Conservation (phyloP, 2,797 vertebrate genomes). For the Ctenopoma kingsleyae region DNA sequence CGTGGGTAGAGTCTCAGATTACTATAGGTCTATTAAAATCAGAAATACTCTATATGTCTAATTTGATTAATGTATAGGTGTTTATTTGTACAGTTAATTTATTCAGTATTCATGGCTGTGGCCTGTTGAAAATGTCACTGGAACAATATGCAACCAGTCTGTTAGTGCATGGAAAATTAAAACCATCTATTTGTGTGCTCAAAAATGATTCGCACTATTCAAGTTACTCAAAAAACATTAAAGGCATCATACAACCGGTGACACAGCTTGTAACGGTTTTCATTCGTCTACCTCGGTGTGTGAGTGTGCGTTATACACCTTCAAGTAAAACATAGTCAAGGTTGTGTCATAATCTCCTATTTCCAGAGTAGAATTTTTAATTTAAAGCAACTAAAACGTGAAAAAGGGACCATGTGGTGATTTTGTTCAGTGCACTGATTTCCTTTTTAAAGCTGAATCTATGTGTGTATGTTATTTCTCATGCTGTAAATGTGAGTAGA, state of each 20-base stretch:
- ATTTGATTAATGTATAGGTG: conserved; percentile 60
- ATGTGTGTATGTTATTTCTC: conserved; percentile 24
- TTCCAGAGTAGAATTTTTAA: conserved; percentile 12
- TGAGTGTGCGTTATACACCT: conserved; percentile 33
- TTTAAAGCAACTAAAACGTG: neutral
- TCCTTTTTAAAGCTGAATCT: neutral
- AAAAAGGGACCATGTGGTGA: conserved; percentile 52
- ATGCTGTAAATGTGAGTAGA: conserved; percentile 14
- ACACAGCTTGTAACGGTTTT: conserved; percentile 34
- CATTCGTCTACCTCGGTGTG: conserved; percentile 48
- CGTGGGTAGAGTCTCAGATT: conserved; percentile 50
- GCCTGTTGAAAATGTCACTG: conserved; percentile 42
- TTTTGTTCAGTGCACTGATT: conserved; percentile 10
- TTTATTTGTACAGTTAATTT: conserved; percentile 79
- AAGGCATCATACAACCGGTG: neutral
- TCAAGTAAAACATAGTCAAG: conserved; percentile 1
- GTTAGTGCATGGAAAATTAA: conserved; percentile 51
- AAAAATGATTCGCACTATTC: conserved; percentile 6
- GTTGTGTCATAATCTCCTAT: conserved; percentile 13
- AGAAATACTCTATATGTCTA: conserved; percentile 44
- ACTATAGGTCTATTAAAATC: conserved; percentile 46
- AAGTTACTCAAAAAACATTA: neutral
- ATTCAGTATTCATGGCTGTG: conserved; percentile 73
- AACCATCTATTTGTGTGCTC: conserved; percentile 14
- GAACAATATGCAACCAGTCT: conserved; percentile 57